Evolutionary conservation across 2,113 vertebrate species (phyloP), one percentile per base, ranked within the genome.

Genomic region (Pelodiscus sinensis): DNA sequence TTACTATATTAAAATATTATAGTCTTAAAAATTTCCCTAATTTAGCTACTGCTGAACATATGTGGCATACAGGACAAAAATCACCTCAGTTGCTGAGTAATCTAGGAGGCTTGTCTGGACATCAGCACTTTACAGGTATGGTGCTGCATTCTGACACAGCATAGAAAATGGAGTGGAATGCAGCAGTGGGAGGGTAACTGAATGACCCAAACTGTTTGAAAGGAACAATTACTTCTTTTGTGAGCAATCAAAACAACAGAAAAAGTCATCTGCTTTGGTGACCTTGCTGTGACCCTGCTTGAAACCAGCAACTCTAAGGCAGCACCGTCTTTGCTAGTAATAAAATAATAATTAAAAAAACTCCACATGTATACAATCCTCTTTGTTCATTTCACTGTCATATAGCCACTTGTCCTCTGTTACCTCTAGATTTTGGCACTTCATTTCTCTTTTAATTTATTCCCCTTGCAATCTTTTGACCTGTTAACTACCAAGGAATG

Each of bases 241-340:
- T 83, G 88, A 95, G 82, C 31, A 65, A 9, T 56, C 21, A 8
- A 7, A 60, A 27, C 44, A n/a, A 83, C 50, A 19, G n/a, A 78
- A 54, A 78, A 51, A 29, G 58, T 62, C 50, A 71, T 21, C 56
- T 44, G 82, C 84, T 71, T 87, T 6, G 25, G 82, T 82, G 94
- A 92, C 90, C 85, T n/a, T 80, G 91, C 92, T 73, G 56, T 90
- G 90, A 95, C 79, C 81, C 90, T 55, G n/a, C 50, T 60, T 84
- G 92, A 89, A 92, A 93, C 89, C 81, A 81, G 90, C 85, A 96
- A 56, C 88, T 73, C 24, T 38, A 24, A 9, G 2, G 12, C 12
- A 83, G 80, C 89, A 71, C 58, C 50, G 90, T 82, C n/a, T 90
- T n/a, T 87, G 87, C 14, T 4, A 78, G 52, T 31, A 84, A 87